Percentiles rank a stretch among this genome's conserved stretches.
phyloP scores from a whole-genome alignment of 2,113 vertebrate genomes.

The Eretmochelys imbricata region DNA sequence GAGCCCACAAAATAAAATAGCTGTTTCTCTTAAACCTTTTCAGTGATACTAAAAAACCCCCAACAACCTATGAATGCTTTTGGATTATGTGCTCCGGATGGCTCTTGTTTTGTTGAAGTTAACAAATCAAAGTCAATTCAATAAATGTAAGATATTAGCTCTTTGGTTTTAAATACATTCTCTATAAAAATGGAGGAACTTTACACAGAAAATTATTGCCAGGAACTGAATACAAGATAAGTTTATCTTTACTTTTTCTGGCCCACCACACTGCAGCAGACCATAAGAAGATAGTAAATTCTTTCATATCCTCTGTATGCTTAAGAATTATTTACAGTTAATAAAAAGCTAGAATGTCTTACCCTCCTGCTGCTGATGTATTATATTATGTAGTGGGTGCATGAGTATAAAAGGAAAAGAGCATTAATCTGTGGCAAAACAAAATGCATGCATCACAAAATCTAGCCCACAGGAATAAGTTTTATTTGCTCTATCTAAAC shows the following conservation, averaged over 20 bases:
- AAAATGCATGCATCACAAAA: background rate
- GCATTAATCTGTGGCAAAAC: background rate
- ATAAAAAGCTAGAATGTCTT: background rate
- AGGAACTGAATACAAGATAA: background rate
- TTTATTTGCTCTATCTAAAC: constrained; percentile 3
- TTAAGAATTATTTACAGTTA: background rate
- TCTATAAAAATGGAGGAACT: background rate
- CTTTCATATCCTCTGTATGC: background rate
- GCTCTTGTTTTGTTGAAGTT: background rate
- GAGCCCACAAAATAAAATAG: background rate
- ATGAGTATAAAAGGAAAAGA: background rate
- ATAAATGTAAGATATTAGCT: background rate
- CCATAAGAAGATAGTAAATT: background rate
- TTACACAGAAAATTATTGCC: background rate
- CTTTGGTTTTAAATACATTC: background rate
- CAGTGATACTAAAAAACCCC: background rate
- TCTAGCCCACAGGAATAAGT: background rate
- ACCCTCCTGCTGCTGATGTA: background rate
- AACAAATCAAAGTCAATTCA: background rate
- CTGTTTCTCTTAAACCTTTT: background rate
- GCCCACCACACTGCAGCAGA: background rate
- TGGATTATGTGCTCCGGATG: background rate
- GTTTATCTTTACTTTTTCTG: background rate
- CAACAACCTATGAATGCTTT: background rate
- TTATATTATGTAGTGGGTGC: background rate